A percentile compares a stretch with the other conserved stretches of the same genome.
Evolutionary conservation across 2,113 vertebrate genomes (phyloP).

Genomic region (Osmerus mordax): DNA sequence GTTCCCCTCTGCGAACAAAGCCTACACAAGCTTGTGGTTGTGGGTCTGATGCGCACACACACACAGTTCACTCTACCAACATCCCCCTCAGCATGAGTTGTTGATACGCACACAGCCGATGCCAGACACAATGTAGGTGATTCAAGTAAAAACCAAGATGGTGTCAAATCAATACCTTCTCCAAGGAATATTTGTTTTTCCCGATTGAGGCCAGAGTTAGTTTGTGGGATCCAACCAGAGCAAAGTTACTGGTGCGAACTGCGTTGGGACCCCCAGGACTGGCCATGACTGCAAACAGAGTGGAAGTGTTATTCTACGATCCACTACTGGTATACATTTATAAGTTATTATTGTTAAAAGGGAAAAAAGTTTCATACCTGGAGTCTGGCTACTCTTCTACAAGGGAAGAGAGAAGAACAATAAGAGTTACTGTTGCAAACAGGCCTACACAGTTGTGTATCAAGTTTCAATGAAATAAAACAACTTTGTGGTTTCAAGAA

Average conservation of each 20-base stretch:
- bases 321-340: background rate
- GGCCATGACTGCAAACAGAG: conserved; percentile 75
- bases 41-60: background rate
- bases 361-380: conserved; percentile 73
- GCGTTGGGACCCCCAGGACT: conserved; percentile 88
- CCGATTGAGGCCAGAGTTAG: conserved; percentile 83
- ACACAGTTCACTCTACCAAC: no score
- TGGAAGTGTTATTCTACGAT: background rate
- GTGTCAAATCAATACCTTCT: conserved; percentile 78
- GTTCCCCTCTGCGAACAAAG: background rate
- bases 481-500: no score
- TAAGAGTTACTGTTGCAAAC: background rate
- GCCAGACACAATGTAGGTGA: background rate
- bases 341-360: background rate
- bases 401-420: conserved; percentile 21
- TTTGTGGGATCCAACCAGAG: conserved; percentile 85
- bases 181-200: conserved; percentile 81
- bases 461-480: no score
- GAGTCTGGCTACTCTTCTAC: conserved; percentile 87
- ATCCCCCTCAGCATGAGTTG: no score
- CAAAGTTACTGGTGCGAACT: conserved; percentile 87
- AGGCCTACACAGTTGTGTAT: no score
- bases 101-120: background rate
- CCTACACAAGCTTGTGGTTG: background rate
- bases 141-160: background rate